Conservation (phyloP, 2,888 invertebrate genomes). For the Drosophila prolongata region DNA sequence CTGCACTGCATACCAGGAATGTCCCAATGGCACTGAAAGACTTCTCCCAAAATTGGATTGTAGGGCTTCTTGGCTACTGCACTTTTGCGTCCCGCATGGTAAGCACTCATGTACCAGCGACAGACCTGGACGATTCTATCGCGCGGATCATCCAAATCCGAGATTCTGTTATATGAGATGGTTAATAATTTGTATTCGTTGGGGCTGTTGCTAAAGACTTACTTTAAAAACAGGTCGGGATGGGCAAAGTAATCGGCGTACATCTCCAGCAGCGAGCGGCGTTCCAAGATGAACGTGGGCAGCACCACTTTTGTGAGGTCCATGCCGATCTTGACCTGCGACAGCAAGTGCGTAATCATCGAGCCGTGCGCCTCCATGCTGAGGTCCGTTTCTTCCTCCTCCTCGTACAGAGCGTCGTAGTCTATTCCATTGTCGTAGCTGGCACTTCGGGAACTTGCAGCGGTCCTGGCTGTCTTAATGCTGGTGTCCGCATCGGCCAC, state of each 20-base stretch:
- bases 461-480: constrained; percentile 22
- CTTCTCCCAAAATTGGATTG: constrained; percentile 98
- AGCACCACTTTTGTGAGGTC: constrained; percentile 98
- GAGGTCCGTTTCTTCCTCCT: constrained; percentile 94
- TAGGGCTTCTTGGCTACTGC: constrained; percentile 99
- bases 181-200: not conserved
- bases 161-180: constrained; percentile 88
- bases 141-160: constrained; percentile 92
- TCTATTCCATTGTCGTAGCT: constrained; percentile 90
- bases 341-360: constrained; percentile 97
- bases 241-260: constrained; percentile 99
- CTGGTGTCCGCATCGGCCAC: constrained; percentile 70
- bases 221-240: constrained; percentile 97
- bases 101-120: constrained; percentile 98
- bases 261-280: constrained; percentile 99
- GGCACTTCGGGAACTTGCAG: constrained; percentile 57
- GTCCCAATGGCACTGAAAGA: constrained; percentile 96
- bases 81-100: constrained; percentile 98
- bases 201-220: constrained; percentile 59
- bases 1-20: constrained; percentile 84
- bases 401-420: constrained; percentile 96
- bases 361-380: constrained; percentile 98
- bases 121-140: constrained; percentile 98
- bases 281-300: constrained; percentile 99
- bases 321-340: constrained; percentile 99